phyloP scores from a whole-genome alignment of 1,140 invertebrate species.

The Brevipalpus yothersi region DNA sequence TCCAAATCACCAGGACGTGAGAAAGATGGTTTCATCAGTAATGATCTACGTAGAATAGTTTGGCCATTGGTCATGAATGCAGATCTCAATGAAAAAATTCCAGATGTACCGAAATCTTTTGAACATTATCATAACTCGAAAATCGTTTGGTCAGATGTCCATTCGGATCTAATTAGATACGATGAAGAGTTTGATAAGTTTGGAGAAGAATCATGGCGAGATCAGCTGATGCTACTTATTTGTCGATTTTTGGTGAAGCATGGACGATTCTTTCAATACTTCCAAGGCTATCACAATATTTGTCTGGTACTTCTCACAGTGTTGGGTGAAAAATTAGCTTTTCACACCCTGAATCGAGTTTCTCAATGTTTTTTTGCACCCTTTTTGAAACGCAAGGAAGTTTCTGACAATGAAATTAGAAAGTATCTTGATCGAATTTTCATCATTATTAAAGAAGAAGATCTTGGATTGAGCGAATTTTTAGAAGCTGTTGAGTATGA shows the following conservation, averaged over 20 bases:
- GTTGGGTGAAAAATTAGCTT: constrained; percentile 54
- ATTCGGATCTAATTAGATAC: constrained; percentile 54
- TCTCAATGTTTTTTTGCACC: constrained; percentile 57
- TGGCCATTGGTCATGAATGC: constrained; percentile 62
- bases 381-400: constrained; percentile 73
- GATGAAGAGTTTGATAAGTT: constrained; percentile 62
- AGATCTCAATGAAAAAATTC: constrained; percentile 21
- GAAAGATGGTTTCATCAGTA: constrained; percentile 24
- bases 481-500: constrained; percentile 61
- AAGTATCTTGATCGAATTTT: constrained; percentile 67
- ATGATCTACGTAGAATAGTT: constrained; percentile 46
- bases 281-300: constrained; percentile 95
- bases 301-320: constrained; percentile 84
- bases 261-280: constrained; percentile 62
- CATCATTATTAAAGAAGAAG: constrained; percentile 46
- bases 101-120: constrained; percentile 28
- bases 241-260: constrained; percentile 59
- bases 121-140: constrained; percentile 57
- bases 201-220: constrained; percentile 49
- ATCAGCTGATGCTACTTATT: constrained; percentile 65
- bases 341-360: constrained; percentile 57
- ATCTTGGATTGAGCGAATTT: constrained; percentile 43
- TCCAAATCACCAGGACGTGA: not conserved
- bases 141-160: constrained; percentile 79
- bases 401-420: constrained; percentile 39